Base-by-base conservation (phyloP, 2,888 invertebrate species). In the Stenichneumon culpator region DNA sequence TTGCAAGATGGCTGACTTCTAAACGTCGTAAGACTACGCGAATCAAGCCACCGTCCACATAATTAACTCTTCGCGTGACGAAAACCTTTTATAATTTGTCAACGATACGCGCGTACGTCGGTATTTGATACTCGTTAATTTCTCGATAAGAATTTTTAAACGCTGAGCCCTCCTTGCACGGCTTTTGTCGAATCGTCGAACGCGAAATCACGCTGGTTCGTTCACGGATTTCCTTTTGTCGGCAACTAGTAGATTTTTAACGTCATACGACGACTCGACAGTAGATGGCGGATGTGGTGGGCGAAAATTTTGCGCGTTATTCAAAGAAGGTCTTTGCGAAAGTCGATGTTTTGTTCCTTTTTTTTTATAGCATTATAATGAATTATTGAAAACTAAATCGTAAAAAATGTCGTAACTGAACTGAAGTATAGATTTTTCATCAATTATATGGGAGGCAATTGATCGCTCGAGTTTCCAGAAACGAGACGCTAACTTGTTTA, bases 1-100 rank as follows among this genome's bases (percentile, higher is more conserved):
- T 96, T 96, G 96, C 96, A 97, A 97, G 97, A 97, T 97, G 97
- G 97, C 97, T 96, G 96, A 96, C 96, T 96, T 96, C 96, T 96
- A 96, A 96, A 96, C 96, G 96, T 96, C 96, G 96, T 95, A 95
- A 95, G 95, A 96, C 96, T 95, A 96, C 96, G 95, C 95, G 94
- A 95, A 95, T 96, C 96, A 96, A 95, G 87, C 87, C 86, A 87
- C 69, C 67, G 73, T 88, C 88, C 82, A 82, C 87, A 84, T 86
- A 79, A 73, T 57, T 50, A 50, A 52, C 67, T 36, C 25, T 81
- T 63, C 54, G 50, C 7, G 47, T 54, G 50, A 57, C 52, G 83
- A 84, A 47, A 63, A 63, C 63, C 54, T 67, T 60, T 79, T 72
- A 32, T 57, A 9, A 25, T 47, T 16, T 32, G 19, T 22, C 11